phyloP scores from a whole-genome alignment of 2,888 invertebrate species.

The Hypomecis atomaria region DNA sequence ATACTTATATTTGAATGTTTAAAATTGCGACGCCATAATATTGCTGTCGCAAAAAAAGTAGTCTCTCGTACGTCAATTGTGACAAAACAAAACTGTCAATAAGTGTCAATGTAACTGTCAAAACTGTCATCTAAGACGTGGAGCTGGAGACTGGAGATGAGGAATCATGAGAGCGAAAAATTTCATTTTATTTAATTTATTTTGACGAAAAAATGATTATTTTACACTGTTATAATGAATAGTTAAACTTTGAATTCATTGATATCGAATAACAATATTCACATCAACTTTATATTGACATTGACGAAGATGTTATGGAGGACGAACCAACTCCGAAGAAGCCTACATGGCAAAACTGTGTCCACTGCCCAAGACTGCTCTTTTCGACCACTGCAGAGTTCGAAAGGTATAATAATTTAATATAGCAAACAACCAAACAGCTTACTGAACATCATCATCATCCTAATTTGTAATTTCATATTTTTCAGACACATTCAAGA shows the following conservation, averaged over 20 bases:
- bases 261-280: conserved; percentile 1
- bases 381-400: conserved; percentile 85
- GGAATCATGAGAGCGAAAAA: conserved; percentile 5
- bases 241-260: conserved; percentile 21
- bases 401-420: conserved; percentile 76
- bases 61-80: too few species aligned
- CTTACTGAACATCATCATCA: background rate
- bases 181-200: conserved; percentile 6
- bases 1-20: too few species aligned
- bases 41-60: too few species aligned
- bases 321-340: conserved; percentile 67
- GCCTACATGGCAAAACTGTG: conserved; percentile 86
- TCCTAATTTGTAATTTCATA: conserved; percentile 15
- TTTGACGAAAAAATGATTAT: background rate
- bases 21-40: too few species aligned
- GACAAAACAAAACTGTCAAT: too few species aligned
- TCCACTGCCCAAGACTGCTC: conserved; percentile 85
- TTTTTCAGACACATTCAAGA: conserved; percentile 90
- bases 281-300: conserved; percentile 21
- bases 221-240: background rate
- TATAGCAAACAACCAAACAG: background rate
- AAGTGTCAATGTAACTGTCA: conserved; percentile 32
- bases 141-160: too few species aligned
- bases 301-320: conserved; percentile 80
- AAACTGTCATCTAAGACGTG: conserved; percentile 42